Conservation (phyloP, 2,113 vertebrate genomes). For the Esox niger region DNA sequence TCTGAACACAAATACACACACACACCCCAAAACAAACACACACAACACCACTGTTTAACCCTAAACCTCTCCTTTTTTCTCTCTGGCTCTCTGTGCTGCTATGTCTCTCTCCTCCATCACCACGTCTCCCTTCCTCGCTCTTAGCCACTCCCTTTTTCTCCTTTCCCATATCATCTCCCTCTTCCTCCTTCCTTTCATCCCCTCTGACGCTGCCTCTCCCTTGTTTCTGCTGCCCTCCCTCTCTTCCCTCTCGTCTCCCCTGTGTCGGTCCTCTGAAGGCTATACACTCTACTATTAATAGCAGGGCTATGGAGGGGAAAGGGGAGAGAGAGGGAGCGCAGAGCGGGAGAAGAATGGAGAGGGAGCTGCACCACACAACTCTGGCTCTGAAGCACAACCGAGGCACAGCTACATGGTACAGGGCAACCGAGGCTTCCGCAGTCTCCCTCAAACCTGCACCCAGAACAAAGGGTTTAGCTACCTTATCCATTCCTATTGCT, state of each 20-base stretch:
- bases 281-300: conserved; percentile 59
- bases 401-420: conserved; percentile 45
- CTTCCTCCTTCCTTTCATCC: background rate
- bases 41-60: background rate
- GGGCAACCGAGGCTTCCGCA: conserved; percentile 23
- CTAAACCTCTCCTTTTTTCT: background rate
- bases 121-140: background rate
- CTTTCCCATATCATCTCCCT: conserved; percentile 20
- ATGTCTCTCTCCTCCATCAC: background rate
- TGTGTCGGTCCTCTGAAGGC: conserved; percentile 44
- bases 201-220: background rate
- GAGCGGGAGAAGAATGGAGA: background rate
- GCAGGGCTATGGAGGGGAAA: conserved; percentile 33
- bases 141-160: conserved; percentile 15
- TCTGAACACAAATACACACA: background rate
- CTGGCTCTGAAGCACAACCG: conserved; percentile 36
- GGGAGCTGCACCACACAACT: conserved; percentile 15
- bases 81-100: background rate
- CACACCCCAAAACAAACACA: background rate
- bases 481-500: conserved; percentile 50
- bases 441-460: conserved; percentile 27
- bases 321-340: conserved; percentile 9
- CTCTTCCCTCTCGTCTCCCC: conserved; percentile 4
- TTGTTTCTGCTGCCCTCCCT: conserved; percentile 24
- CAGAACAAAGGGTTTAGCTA: conserved; percentile 46